A percentile compares a stretch with the other conserved stretches of the same genome.
phyloP scores from a whole-genome alignment of 2,888 invertebrate species.

The Thymelicus lineola region DNA sequence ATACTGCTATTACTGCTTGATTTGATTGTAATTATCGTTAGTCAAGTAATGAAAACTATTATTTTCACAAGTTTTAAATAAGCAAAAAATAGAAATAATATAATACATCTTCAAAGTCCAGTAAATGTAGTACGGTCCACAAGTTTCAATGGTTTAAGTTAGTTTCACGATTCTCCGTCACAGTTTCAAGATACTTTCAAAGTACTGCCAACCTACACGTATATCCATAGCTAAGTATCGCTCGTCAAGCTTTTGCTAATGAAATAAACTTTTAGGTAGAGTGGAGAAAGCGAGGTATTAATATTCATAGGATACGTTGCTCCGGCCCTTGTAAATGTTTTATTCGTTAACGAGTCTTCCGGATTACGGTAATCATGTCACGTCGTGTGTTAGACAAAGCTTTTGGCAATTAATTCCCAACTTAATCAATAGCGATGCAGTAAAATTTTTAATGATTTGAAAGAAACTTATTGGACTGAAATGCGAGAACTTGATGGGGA shows the following conservation, averaged over 20 bases:
- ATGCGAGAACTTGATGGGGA: no score
- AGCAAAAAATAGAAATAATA: no score
- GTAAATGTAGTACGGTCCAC: not conserved
- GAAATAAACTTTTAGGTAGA: conserved; percentile 81
- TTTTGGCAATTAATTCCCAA: conserved; percentile 71
- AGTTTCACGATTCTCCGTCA: conserved; percentile 7
- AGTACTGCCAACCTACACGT: conserved; percentile 8
- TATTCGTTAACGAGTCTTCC: conserved; percentile 80
- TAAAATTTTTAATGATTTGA: conserved; percentile 40
- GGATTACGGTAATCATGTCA: conserved; percentile 82
- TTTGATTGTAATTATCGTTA: no score
- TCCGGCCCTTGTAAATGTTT: conserved; percentile 80
- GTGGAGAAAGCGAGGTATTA: conserved; percentile 71
- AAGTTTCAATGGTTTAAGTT: conserved; percentile 12
- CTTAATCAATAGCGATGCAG: conserved; percentile 65
- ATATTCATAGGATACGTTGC: conserved; percentile 74
- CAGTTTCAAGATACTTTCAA: conserved; percentile 17
- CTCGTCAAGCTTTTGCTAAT: conserved; percentile 65
- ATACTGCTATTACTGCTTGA: no score
- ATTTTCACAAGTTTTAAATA: no score
- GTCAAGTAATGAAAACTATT: no score
- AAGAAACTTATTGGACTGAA: conserved; percentile 27
- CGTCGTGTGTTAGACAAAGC: conserved; percentile 71
- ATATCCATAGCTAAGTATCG: conserved; percentile 24
- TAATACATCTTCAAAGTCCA: no score